Evolutionary conservation across 2,888 invertebrate genomes (phyloP), one percentile per base, ranked within the genome.

Genomic region (Drosophila planitibia): DNA sequence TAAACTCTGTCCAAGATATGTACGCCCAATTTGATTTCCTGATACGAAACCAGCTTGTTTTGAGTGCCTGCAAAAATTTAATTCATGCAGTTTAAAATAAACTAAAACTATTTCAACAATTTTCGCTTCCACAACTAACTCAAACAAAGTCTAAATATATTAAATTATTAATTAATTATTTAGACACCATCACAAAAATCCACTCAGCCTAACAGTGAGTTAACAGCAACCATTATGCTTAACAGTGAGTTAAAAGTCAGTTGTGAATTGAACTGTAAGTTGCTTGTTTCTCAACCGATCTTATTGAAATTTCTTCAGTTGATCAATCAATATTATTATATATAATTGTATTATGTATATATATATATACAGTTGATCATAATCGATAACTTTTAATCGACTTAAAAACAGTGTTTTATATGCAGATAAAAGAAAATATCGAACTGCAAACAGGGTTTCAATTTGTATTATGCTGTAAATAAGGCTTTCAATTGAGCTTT

Each of bases 1-100:
- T 95, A 95, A 22, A 98, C 95, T 90, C 98, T 97, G 2, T 97
- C 97, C 94, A 99, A 96, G 59, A 99, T 97, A 35, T 96, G 95
- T 25, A 98, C 97, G 0, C 99, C 99, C 32, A 89, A 76, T 60
- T 93, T 93, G 19, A 93, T 93, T 78, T 93, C 93, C 10, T 92
- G 90, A 82, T 93, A 93, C 0, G 93, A 92, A 6, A 93, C 93
- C 37, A 93, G 82, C 68, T 93, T 93, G 72, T 94, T 93, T 47
- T 91, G 83, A 60, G 90, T 93, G 3, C 93, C 93, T 79, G 41
- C 3, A 71, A 49, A 54, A 35, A 9, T 25, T 0, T n/a, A n/a
- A 44, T n/a, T 44, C 12, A 41, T 44, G 9, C 4, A n/a, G n/a
- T n/a, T 41, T 4, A 37, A 44, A 44, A 6, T 12, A 3, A 12